Conservation (phyloP, 2,888 invertebrate species). For the Torymus texanus region DNA sequence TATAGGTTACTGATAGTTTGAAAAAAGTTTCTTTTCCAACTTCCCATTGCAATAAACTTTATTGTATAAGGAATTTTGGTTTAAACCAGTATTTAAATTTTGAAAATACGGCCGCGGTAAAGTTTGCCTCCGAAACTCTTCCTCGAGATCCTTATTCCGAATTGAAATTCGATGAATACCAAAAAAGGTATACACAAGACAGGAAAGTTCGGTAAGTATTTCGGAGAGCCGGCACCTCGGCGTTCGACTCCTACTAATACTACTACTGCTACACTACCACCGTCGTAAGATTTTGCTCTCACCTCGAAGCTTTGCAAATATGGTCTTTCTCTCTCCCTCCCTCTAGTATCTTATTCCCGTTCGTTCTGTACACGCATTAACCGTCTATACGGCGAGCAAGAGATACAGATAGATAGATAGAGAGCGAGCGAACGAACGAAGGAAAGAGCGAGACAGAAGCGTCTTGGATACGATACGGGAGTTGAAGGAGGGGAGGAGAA, state of each 20-base stretch:
- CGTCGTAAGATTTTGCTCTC: constrained; percentile 19
- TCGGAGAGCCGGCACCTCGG: background rate
- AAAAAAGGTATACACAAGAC: too few relatives aligned
- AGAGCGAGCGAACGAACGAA: constrained; percentile 16
- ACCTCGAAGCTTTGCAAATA: constrained; percentile 56
- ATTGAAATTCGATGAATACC: background rate
- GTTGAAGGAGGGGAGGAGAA: constrained; percentile 57
- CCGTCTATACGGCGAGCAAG: constrained; percentile 59
- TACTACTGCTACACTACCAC: too few relatives aligned
- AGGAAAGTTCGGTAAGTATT: background rate
- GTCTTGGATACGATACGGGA: constrained; percentile 70
- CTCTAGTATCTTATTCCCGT: constrained; percentile 60
- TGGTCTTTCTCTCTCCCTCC: constrained; percentile 50
- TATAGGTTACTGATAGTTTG: too few relatives aligned
- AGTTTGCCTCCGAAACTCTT: too few relatives aligned
- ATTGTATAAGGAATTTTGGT: too few relatives aligned
- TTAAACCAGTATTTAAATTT: too few relatives aligned
- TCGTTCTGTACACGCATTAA: constrained; percentile 64
- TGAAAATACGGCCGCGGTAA: too few relatives aligned
- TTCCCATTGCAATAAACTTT: too few relatives aligned
- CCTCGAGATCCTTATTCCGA: too few relatives aligned
- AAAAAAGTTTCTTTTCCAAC: too few relatives aligned
- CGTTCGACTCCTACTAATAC: background rate
- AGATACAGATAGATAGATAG: constrained; percentile 27
- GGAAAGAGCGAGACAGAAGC: constrained; percentile 56